Base-by-base conservation (phyloP, 2,888 invertebrate genomes). In the Netelia fuscicornis region DNA sequence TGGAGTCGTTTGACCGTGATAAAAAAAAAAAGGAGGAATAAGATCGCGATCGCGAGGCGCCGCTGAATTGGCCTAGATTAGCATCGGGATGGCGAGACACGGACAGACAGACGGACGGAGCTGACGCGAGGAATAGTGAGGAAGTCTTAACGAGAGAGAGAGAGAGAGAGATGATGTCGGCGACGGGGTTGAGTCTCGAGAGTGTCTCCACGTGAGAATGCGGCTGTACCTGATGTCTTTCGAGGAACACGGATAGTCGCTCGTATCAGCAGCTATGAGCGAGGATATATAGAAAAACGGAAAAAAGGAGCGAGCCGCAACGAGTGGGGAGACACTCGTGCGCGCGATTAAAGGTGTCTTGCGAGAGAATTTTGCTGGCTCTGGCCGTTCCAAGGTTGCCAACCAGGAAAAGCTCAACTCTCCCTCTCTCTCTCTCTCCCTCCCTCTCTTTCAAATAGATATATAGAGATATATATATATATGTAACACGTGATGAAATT, bases 201-300 rank as follows among this genome's bases (percentile, higher is more conserved):
- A 84, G 76, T 78, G 68, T 82, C 81, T 81, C 86, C 84, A 80
- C 84, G 82, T 84, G 86, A 79, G 86, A 86, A 86, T 86, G 86
- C 86, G 84, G 86, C 84, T 84, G 84, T 86, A 65, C 65, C 81
- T 79, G 78, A 3, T 37, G 6, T 37, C 37, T 37, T 37, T 37
- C 37, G 37, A 37, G 37, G 37, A 37, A 37, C 5, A 30, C 30
- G 30, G 30, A 30, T 2, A 37, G 37, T 37, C 0, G 37, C 6
- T 37, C 37, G 37, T 37, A 5, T 37, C 37, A 37, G 37, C 37
- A 37, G 37, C 37, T 37, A 37, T 6, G 37, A 37, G 8, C 6
- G 37, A 37, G 37, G 37, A 37, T 37, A 37, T 37, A 37, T 5
- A 37, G 37, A 6, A 8, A 37, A 37, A 37, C 8, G 5, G 37